Conservation (phyloP, 2,113 vertebrate genomes). For the Cyprinodon brontotheroides region DNA sequence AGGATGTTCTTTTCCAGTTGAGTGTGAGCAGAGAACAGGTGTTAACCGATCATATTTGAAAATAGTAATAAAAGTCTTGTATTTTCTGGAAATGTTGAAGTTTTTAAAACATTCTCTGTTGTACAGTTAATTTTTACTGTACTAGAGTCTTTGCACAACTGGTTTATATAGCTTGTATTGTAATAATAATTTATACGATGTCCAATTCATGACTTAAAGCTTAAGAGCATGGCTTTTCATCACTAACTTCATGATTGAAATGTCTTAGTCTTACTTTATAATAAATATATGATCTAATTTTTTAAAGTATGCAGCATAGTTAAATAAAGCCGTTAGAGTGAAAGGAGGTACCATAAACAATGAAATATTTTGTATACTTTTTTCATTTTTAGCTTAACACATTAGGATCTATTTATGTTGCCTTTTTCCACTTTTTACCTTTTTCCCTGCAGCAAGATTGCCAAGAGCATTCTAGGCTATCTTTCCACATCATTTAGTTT, state of each 20-base stretch:
- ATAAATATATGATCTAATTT: not conserved
- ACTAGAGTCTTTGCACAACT: constrained; percentile 41
- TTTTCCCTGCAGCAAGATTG: constrained; percentile 69
- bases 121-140: constrained; percentile 42
- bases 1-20: constrained; percentile 48
- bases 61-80: constrained; percentile 39
- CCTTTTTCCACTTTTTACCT: constrained; percentile 81
- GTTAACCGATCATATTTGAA: constrained; percentile 50
- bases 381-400: too few relatives aligned
- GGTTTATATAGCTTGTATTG: constrained; percentile 35
- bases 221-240: not conserved
- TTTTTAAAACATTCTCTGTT: constrained; percentile 60
- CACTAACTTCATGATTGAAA: not conserved
- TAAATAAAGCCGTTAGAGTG: too few relatives aligned
- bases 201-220: constrained; percentile 18
- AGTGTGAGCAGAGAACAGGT: constrained; percentile 64
- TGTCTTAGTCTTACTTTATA: not conserved
- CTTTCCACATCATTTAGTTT: constrained; percentile 83
- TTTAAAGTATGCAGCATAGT: constrained; percentile 16
- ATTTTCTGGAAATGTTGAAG: constrained; percentile 72
- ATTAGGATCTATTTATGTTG: constrained; percentile 72
- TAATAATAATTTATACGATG: constrained; percentile 15
- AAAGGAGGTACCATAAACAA: too few relatives aligned
- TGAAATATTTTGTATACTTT: too few relatives aligned
- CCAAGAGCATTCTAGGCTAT: constrained; percentile 72